Evolutionary conservation across 2,113 vertebrate species (phyloP).

Genomic region (Carettochelys insculpta): DNA sequence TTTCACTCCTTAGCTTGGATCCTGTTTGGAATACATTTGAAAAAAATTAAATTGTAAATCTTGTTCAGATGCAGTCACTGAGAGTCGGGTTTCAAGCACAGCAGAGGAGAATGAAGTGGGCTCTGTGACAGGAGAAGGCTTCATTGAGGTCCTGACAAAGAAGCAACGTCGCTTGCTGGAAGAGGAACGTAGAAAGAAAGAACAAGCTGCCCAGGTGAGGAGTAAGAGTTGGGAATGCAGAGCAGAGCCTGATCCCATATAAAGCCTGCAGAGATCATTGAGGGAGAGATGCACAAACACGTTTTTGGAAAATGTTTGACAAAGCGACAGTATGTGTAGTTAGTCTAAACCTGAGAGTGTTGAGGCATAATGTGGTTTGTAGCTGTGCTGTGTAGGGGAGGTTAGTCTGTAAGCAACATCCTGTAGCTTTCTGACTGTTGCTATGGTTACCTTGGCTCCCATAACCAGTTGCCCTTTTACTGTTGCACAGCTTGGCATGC

Average conservation of each 20-base stretch:
- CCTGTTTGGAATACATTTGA: neutral
- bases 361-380: neutral
- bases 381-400: fast-evolving
- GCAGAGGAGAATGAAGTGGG: conserved; percentile 83
- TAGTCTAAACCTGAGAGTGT: neutral
- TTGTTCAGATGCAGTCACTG: conserved; percentile 72
- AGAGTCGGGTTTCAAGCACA: conserved; percentile 63
- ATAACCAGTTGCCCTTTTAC: neutral
- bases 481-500: neutral
- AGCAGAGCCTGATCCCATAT: fast-evolving
- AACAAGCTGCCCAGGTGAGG: conserved; percentile 86
- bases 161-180: conserved; percentile 94
- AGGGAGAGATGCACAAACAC: neutral
- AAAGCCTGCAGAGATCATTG: neutral
- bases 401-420: neutral
- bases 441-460: neutral
- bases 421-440: neutral
- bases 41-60: neutral
- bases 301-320: neutral
- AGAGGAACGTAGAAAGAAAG: conserved; percentile 94
- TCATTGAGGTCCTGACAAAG: conserved; percentile 92
- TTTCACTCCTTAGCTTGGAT: neutral
- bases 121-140: conserved; percentile 82
- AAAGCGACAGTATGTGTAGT: neutral
- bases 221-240: neutral